Base-by-base conservation (phyloP, 2,797 vertebrate species). In the Calcarius lapponicus region DNA sequence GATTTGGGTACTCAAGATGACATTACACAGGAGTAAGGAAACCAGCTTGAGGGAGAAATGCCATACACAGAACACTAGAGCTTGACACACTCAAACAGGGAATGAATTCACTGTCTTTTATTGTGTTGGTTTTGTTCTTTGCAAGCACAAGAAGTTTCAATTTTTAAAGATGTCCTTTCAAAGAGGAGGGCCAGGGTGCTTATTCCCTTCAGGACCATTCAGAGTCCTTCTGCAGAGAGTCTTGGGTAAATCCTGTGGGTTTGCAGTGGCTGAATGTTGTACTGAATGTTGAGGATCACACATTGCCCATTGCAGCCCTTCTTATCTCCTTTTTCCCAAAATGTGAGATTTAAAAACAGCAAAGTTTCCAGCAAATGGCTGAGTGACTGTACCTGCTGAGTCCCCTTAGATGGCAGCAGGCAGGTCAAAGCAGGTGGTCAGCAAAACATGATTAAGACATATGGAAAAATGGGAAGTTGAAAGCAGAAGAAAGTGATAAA, bases 51-150 rank as follows among this genome's bases (percentile, higher is more conserved):
- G 50, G 61, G 42, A 88, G 22, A 70, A 76, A 74, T 53, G 26
- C 40, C 1, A 8, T 45, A 21, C 0, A 3, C 29, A 54, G n/a
- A 43, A 2, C 42, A 3, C n/a, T 73, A 29, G 58, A 54, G 56
- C 53, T 45, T 76, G 64, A 74, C 50, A 54, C 4, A 5, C 50
- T 72, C 43, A 57, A 56, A 34, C 36, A 53, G 53, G 42, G 60
- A 89, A 80, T 60, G 81, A 66, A 64, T 80, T 89, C 22, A n/a
- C 6, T 82, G 53, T 76, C n/a, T 95, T 85, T 89, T 22, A 20
- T 53, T 25, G 87, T 91, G 50, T 5, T 91, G 36, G 48, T 91
- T 81, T 40, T 57, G n/a, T 67, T 90, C 48, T 93, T 90, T 74
- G 56, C 76, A 78, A 76, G 73, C 43, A 43, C 4, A 13, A 22